Evolutionary conservation across 2,888 invertebrate genomes (phyloP).

Genomic region (Troglohyphantes excavatus): DNA sequence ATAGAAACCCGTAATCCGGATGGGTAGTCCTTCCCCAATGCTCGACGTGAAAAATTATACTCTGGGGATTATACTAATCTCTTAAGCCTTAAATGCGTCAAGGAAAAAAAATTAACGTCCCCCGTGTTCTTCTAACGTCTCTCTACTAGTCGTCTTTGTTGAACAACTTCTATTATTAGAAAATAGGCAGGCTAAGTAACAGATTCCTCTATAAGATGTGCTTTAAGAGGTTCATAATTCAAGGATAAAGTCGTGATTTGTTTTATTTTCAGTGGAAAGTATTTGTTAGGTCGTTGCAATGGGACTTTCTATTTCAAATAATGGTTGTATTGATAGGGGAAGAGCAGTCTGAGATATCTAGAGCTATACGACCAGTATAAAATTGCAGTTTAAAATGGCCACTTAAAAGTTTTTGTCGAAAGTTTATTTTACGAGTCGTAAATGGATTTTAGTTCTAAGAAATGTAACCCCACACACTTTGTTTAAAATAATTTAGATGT

Average conservation of each 20-base stretch:
- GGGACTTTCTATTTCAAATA: not conserved
- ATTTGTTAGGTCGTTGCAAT: not conserved
- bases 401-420: too few relatives aligned
- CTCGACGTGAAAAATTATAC: slow-evolving; percentile 65
- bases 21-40: slow-evolving; percentile 41
- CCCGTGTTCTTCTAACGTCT: slow-evolving; percentile 24
- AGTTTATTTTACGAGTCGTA: too few relatives aligned
- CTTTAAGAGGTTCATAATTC: slow-evolving; percentile 53
- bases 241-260: slow-evolving; percentile 22
- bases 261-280: slow-evolving; percentile 1
- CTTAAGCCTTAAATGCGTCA: slow-evolving; percentile 61
- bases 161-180: slow-evolving; percentile 30
- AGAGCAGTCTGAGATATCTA: not conserved
- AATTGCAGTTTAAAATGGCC: too few relatives aligned
- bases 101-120: slow-evolving; percentile 48
- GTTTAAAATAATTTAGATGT: too few relatives aligned
- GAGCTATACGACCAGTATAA: not conserved
- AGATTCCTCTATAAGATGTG: slow-evolving; percentile 9
- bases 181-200: slow-evolving; percentile 47
- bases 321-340: not conserved
- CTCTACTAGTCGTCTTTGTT: slow-evolving; percentile 33
- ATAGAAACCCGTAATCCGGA: slow-evolving; percentile 55
- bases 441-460: too few relatives aligned
- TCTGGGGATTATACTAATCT: slow-evolving; percentile 63
- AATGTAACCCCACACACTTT: too few relatives aligned